These are phyloP conservation scores for Adineta ricciae DNA, from an alignment of 2,888 invertebrate genomes.

Conservation along the genomic window DNA sequence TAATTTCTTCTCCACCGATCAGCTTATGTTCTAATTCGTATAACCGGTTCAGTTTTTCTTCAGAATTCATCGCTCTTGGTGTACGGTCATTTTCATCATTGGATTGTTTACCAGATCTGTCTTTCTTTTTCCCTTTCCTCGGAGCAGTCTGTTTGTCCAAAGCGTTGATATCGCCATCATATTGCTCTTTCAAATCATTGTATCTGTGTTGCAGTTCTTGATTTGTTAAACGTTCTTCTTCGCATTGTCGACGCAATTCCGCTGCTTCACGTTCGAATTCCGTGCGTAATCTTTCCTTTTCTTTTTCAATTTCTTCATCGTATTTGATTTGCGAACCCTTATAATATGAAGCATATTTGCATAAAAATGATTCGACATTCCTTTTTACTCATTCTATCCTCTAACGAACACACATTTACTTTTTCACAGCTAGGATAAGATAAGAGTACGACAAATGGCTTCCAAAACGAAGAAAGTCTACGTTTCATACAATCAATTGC, in stretches of 20 bases:
- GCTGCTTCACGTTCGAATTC: constrained; percentile 26
- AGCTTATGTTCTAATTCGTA: constrained; percentile 63
- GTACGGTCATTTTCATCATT: background rate
- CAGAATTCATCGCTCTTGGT: background rate
- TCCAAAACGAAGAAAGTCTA: background rate
- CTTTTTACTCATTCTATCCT: background rate
- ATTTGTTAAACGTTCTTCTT: constrained; percentile 31
- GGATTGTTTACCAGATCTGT: background rate
- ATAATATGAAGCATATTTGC: background rate
- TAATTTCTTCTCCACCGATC: constrained; percentile 68
- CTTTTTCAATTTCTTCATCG: constrained; percentile 42
- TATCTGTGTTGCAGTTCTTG: constrained; percentile 24
- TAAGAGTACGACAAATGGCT: background rate
- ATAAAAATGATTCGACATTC: background rate
- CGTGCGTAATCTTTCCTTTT: constrained; percentile 40
- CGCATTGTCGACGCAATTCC: constrained; percentile 29
- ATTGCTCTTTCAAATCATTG: constrained; percentile 20
- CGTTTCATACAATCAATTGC: background rate
- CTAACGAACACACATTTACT: too few species aligned
- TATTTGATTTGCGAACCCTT: constrained; percentile 22
- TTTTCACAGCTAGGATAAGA: background rate
- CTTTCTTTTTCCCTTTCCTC: background rate
- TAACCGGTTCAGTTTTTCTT: constrained; percentile 42
- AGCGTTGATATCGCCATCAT: constrained; percentile 28
- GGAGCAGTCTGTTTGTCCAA: too few species aligned